These are phyloP conservation scores for Phoxinus dragarum DNA, from an alignment of 2,797 vertebrate species.

Conservation along the genomic window DNA sequence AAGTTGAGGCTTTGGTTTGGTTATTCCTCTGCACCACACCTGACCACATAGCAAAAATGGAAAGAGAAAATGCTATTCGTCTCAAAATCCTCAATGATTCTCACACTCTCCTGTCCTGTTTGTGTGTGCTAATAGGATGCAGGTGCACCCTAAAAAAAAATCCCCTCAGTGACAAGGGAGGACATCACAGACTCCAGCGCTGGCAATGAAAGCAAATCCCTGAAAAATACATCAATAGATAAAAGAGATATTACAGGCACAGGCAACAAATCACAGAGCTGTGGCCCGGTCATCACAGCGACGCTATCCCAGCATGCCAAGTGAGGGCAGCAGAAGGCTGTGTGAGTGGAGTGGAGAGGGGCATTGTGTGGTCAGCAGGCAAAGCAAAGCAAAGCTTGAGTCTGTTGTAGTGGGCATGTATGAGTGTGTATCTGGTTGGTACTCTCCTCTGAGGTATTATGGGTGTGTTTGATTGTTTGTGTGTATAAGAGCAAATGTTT, in stretches of 20 bases:
- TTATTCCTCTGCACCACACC: background rate
- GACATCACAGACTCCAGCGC: slow-evolving; percentile 28
- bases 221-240: slow-evolving; percentile 28
- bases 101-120: slow-evolving; percentile 7
- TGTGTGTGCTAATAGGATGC: slow-evolving; percentile 17
- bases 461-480: background rate
- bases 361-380: slow-evolving; percentile 56
- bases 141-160: slow-evolving; percentile 43
- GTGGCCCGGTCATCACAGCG: slow-evolving; percentile 24
- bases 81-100: slow-evolving; percentile 7
- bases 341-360: slow-evolving; percentile 47
- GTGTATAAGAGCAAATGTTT: slow-evolving; percentile 11
- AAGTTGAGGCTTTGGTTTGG: background rate
- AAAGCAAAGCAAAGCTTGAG: slow-evolving; percentile 29
- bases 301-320: slow-evolving; percentile 13
- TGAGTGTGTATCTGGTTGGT: slow-evolving; percentile 28
- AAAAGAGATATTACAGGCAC: slow-evolving; percentile 22
- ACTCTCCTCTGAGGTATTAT: background rate
- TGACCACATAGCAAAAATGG: background rate
- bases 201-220: slow-evolving; percentile 7
- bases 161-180: slow-evolving; percentile 12
- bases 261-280: slow-evolving; percentile 21
- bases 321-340: slow-evolving; percentile 44
- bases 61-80: background rate
- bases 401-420: slow-evolving; percentile 6